Evolutionary conservation across 2,113 vertebrate genomes (phyloP).

Genomic region (Etia nguti): DNA sequence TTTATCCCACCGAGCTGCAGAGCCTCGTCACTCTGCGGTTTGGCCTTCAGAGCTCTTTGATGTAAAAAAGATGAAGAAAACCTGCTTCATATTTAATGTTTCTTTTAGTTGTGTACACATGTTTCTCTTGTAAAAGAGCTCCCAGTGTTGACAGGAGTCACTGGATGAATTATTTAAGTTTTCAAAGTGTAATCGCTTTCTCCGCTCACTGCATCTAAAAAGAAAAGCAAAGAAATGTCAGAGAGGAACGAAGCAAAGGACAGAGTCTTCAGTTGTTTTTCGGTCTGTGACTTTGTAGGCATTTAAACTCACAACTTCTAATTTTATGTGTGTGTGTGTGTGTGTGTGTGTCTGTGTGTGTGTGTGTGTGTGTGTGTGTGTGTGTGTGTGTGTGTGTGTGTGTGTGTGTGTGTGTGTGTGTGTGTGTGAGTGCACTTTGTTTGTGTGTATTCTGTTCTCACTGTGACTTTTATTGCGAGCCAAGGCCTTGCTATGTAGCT

Average conservation of each 20-base stretch:
- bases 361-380: background rate
- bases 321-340: background rate
- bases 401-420: background rate
- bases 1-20: background rate
- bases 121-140: background rate
- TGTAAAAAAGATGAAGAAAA: background rate
- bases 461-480: slow-evolving; percentile 24
- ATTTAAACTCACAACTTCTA: background rate
- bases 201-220: background rate
- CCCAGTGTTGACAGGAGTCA: background rate
- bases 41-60: background rate
- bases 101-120: background rate
- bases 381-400: background rate
- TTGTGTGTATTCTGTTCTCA: background rate
- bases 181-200: background rate
- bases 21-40: background rate
- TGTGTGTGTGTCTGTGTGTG: background rate
- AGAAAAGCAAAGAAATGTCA: background rate
- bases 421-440: background rate
- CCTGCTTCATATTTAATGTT: background rate
- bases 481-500: slow-evolving; percentile 25
- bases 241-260: slow-evolving; percentile 1
- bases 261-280: background rate
- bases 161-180: background rate
- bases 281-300: background rate